Percentiles rank a stretch among this genome's conserved stretches.
phyloP scores from a whole-genome alignment of 2,797 vertebrate species.

The Florisuga fusca region DNA sequence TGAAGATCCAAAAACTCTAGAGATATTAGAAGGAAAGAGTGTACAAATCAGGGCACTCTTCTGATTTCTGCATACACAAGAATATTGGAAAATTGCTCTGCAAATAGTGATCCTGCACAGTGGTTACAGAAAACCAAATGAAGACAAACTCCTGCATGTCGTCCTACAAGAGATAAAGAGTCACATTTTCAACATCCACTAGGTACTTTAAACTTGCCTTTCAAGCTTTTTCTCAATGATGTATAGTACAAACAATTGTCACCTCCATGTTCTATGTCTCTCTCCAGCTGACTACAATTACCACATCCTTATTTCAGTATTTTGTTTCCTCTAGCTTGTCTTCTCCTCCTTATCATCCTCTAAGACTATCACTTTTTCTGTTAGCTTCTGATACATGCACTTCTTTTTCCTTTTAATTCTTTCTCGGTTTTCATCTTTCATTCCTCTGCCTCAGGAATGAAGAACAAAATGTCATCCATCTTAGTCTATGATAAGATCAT shows the following conservation, averaged over 20 bases:
- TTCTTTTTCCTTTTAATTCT: not conserved
- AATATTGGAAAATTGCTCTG: not conserved
- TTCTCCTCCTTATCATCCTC: not conserved
- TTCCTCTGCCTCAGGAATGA: not conserved
- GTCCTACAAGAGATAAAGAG: not conserved
- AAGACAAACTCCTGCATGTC: not conserved
- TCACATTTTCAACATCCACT: not conserved
- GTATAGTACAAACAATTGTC: constrained; percentile 40
- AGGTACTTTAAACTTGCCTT: constrained; percentile 24
- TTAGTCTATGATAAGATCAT: not conserved
- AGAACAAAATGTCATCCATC: not conserved
- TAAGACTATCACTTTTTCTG: not conserved
- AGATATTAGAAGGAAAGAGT: not conserved
- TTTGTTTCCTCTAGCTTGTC: constrained; percentile 30
- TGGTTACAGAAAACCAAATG: not conserved
- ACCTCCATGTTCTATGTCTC: not conserved
- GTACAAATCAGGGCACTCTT: not conserved
- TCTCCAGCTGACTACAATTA: constrained; percentile 60
- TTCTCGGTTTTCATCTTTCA: not conserved
- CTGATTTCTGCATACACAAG: not conserved
- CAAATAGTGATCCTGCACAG: not conserved
- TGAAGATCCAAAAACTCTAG: not conserved
- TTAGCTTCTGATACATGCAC: not conserved
- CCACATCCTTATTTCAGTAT: constrained; percentile 49
- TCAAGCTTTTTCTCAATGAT: constrained; percentile 36